Evolutionary conservation across 2,888 invertebrate genomes (phyloP).

Genomic region (Muscina levida): DNA sequence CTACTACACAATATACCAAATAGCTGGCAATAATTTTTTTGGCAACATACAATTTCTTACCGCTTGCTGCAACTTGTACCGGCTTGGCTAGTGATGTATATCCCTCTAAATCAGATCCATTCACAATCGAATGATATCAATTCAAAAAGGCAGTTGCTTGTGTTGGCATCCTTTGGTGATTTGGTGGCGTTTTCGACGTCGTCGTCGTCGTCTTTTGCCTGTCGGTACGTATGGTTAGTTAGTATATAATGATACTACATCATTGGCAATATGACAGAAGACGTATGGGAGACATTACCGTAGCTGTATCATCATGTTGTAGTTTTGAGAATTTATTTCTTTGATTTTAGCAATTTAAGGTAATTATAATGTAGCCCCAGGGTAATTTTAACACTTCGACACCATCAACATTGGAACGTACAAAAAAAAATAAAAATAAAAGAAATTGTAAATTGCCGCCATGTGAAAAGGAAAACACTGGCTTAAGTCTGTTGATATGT

Average conservation of each 20-base stretch:
- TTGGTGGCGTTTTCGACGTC: conserved; percentile 32
- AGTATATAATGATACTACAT: background rate
- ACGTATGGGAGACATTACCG: conserved; percentile 8
- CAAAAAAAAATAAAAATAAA: conserved; percentile 31
- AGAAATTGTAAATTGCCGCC: background rate
- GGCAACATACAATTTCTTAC: conserved; percentile 61
- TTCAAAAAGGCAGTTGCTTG: conserved; percentile 28
- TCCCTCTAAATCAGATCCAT: conserved; percentile 21
- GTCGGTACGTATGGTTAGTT: background rate
- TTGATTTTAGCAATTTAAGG: conserved; percentile 79
- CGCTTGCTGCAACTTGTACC: background rate
- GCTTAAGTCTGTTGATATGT: background rate
- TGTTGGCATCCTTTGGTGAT: conserved; percentile 4
- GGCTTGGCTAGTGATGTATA: conserved; percentile 44
- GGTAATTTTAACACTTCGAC: conserved; percentile 80
- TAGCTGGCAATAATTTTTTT: conserved; percentile 58
- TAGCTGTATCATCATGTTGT: conserved; percentile 46
- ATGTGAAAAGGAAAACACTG: conserved; percentile 7
- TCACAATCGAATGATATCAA: conserved; percentile 19
- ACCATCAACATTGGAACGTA: conserved; percentile 72
- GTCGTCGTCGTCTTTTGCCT: conserved; percentile 11
- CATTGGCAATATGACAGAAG: conserved; percentile 19
- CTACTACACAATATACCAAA: conserved; percentile 46
- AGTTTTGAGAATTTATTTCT: conserved; percentile 75
- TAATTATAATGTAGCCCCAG: conserved; percentile 80